Conservation (phyloP, 2,888 invertebrate species). For the Melanargia galathea region DNA sequence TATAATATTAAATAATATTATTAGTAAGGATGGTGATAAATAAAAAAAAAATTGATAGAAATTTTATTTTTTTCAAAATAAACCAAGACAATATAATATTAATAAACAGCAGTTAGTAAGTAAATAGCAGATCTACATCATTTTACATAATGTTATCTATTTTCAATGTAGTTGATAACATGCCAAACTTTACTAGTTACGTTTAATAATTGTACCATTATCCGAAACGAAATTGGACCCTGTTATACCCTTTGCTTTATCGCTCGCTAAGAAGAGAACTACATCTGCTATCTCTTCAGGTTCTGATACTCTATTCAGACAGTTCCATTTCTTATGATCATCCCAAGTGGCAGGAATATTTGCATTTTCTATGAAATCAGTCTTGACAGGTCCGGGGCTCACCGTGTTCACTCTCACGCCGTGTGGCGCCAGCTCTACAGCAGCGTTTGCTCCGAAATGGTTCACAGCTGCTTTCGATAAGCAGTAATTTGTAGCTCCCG, state of each 20-base stretch:
- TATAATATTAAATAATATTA: no score
- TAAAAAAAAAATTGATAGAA: no score
- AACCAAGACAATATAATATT: no score
- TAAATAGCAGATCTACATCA: no score
- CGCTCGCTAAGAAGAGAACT: conserved; percentile 47
- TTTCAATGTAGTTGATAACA: no score
- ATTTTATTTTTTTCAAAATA: no score
- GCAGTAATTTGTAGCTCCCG: conserved; percentile 39
- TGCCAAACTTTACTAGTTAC: background rate
- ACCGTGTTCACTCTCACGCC: conserved; percentile 70
- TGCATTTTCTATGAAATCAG: conserved; percentile 46
- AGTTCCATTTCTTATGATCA: conserved; percentile 33
- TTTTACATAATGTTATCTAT: no score
- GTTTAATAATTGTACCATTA: conserved; percentile 38
- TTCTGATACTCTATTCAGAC: conserved; percentile 42
- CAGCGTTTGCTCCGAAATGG: conserved; percentile 47
- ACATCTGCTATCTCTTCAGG: conserved; percentile 49
- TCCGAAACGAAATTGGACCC: conserved; percentile 44
- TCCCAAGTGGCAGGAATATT: conserved; percentile 37
- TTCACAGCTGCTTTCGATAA: conserved; percentile 49
- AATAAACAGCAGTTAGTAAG: no score
- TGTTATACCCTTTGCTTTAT: conserved; percentile 48
- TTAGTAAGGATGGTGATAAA: no score
- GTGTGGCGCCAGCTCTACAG: conserved; percentile 44
- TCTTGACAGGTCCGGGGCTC: conserved; percentile 82